These are phyloP conservation scores for Craterocephalus amniculus DNA, from an alignment of 2,797 vertebrate genomes.

Conservation along the genomic window DNA sequence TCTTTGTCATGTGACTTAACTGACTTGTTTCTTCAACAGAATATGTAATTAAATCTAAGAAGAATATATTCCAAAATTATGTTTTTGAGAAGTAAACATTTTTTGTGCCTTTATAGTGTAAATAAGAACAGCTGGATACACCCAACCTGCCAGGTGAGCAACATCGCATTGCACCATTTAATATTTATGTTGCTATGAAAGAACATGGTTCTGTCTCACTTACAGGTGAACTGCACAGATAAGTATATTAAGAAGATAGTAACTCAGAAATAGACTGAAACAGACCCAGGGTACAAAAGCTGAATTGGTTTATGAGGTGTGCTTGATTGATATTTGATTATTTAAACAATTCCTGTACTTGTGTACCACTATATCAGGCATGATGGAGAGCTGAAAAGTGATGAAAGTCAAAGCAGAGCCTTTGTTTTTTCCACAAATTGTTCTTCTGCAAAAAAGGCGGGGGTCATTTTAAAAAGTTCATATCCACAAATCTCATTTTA, in stretches of 20 bases:
- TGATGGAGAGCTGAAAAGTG: neutral
- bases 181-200: slow-evolving; percentile 65
- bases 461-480: neutral
- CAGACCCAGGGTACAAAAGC: slow-evolving; percentile 5
- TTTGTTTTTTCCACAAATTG: neutral
- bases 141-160: neutral
- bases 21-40: neutral
- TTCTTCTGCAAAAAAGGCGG: neutral
- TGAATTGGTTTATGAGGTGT: slow-evolving; percentile 8
- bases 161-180: slow-evolving; percentile 81
- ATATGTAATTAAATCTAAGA: too few relatives aligned
- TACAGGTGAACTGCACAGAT: slow-evolving; percentile 73
- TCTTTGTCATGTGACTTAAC: neutral
- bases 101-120: neutral
- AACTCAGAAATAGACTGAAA: neutral
- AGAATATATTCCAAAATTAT: neutral
- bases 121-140: neutral
- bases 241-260: slow-evolving; percentile 31
- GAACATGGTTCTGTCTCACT: slow-evolving; percentile 21
- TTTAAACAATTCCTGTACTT: neutral
- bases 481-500: too few relatives aligned
- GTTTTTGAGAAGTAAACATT: neutral
- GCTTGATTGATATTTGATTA: slow-evolving; percentile 19
- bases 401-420: neutral
- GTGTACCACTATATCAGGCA: neutral